Conservation (phyloP, 2,888 invertebrate genomes). For the Oxystoma pomonae region DNA sequence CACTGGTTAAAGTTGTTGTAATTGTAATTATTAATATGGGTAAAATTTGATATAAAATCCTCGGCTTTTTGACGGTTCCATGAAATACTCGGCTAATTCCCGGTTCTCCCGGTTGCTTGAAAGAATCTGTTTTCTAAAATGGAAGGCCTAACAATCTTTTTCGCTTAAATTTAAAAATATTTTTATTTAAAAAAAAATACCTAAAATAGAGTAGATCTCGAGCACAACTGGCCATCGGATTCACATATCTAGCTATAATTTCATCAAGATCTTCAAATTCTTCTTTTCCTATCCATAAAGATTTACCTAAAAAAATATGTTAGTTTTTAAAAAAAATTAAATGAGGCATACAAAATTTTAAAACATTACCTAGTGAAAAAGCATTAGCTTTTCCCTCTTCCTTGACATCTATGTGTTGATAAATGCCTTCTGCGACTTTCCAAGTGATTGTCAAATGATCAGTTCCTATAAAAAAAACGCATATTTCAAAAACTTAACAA, state of each 20-base stretch:
- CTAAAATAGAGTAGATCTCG: constrained; percentile 89
- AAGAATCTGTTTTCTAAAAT: too few relatives aligned
- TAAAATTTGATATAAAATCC: too few relatives aligned
- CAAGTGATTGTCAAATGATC: constrained; percentile 97
- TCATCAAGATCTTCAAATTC: constrained; percentile 99
- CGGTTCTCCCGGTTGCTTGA: too few relatives aligned
- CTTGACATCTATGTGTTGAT: constrained; percentile 93
- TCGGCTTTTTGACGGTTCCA: too few relatives aligned
- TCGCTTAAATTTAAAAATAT: background rate
- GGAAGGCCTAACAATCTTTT: too few relatives aligned
- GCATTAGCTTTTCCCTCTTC: constrained; percentile 97
- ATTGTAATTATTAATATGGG: too few relatives aligned
- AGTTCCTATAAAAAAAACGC: constrained; percentile 47
- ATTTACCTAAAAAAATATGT: constrained; percentile 55
- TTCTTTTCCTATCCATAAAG: constrained; percentile 82
- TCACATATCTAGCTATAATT: constrained; percentile 94
- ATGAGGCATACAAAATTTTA: constrained; percentile 42
- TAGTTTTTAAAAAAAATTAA: constrained; percentile 8
- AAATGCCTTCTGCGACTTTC: constrained; percentile 94
- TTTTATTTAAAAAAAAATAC: constrained; percentile 19
- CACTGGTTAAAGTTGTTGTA: too few relatives aligned
- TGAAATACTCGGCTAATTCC: too few relatives aligned
- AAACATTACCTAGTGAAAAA: constrained; percentile 83
- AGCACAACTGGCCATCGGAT: constrained; percentile 93
- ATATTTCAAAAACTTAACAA: background rate